Conservation (phyloP, 2,888 invertebrate species). For the Chaetoderma sp. region DNA sequence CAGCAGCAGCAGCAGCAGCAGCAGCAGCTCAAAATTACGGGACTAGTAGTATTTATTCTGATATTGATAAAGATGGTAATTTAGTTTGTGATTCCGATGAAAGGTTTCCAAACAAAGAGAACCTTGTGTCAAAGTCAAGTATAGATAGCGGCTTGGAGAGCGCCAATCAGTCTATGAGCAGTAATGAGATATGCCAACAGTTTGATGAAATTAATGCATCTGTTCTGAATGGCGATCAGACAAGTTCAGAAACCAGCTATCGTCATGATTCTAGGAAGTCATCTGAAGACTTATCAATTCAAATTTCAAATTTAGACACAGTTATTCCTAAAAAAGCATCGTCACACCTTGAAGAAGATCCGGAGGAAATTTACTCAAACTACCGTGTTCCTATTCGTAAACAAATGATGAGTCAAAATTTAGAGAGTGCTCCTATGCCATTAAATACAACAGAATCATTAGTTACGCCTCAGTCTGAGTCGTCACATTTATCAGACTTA, state of each 20-base stretch:
- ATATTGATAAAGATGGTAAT: background rate
- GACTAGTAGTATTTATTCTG: background rate
- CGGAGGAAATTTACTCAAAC: slow-evolving; percentile 3
- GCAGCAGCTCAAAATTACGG: too few relatives aligned
- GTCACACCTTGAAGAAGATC: background rate
- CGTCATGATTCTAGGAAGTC: background rate
- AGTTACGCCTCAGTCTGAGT: too few relatives aligned
- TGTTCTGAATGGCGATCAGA: background rate
- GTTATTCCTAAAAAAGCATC: too few relatives aligned
- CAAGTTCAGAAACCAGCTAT: background rate
- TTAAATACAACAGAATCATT: too few relatives aligned
- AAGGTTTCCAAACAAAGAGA: background rate
- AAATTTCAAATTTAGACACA: too few relatives aligned
- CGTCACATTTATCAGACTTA: too few relatives aligned
- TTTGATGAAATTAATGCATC: too few relatives aligned
- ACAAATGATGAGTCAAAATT: background rate
- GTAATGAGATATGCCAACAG: too few relatives aligned
- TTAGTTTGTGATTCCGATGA: background rate
- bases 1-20: background rate
- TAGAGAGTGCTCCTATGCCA: too few relatives aligned
- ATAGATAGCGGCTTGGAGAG: slow-evolving; percentile 37
- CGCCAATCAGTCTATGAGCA: slow-evolving; percentile 8
- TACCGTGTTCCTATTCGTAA: background rate
- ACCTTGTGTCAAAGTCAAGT: slow-evolving; percentile 7
- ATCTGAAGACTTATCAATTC: background rate